Conservation (phyloP, 2,888 invertebrate genomes). For the Lepidochitona cinerea region DNA sequence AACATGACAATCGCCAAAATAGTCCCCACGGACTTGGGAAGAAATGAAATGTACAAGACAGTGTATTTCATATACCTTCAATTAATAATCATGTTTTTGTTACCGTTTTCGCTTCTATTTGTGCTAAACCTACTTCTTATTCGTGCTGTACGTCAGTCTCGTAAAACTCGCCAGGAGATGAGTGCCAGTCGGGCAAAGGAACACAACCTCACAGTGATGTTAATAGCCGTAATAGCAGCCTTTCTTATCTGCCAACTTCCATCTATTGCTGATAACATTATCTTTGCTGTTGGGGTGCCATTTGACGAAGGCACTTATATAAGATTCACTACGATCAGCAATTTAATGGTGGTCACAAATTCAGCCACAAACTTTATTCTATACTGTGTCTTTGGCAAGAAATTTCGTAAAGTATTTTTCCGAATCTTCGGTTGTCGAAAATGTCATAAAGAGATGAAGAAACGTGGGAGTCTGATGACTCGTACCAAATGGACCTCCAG, state of each 20-base stretch:
- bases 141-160: constrained; percentile 56
- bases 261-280: constrained; percentile 65
- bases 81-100: constrained; percentile 63
- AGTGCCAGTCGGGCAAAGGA: constrained; percentile 76
- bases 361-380: constrained; percentile 57
- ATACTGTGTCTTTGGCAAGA: constrained; percentile 60
- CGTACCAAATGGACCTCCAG: background rate
- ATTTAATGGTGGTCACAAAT: constrained; percentile 54
- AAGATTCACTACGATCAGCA: constrained; percentile 37
- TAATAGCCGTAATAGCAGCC: constrained; percentile 94
- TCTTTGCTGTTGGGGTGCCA: constrained; percentile 46
- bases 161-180: constrained; percentile 45
- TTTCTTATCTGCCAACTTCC: constrained; percentile 89
- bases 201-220: constrained; percentile 95
- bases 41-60: constrained; percentile 51
- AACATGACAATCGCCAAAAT: constrained; percentile 44
- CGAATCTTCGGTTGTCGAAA: constrained; percentile 31
- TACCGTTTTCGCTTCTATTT: constrained; percentile 62
- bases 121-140: constrained; percentile 65
- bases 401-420: constrained; percentile 51
- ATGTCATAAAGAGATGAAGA: constrained; percentile 7
- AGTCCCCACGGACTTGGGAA: constrained; percentile 53
- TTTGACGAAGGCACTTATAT: constrained; percentile 6
- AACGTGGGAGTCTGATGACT: background rate
- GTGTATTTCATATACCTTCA: constrained; percentile 66